phyloP scores from a whole-genome alignment of 2,888 invertebrate genomes.

The Beris morrisii region DNA sequence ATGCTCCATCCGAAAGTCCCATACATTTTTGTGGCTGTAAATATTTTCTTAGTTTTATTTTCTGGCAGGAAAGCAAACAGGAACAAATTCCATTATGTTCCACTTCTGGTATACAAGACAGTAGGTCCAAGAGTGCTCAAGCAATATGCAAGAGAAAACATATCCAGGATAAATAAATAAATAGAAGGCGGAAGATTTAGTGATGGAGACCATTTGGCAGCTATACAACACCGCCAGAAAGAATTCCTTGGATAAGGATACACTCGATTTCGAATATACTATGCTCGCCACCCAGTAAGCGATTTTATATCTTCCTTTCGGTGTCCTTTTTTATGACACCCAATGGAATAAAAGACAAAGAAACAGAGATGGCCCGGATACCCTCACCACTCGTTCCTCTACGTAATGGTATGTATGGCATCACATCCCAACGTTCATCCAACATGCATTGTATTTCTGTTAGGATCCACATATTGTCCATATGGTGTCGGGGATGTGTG shows the following conservation, averaged over 20 bases:
- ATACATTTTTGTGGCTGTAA: slow-evolving; percentile 23
- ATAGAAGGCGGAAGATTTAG: slow-evolving; percentile 23
- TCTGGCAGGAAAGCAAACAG: slow-evolving; percentile 29
- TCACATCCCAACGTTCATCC: neutral
- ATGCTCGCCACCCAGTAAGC: slow-evolving; percentile 25
- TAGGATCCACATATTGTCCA: slow-evolving; percentile 11
- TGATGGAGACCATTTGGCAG: slow-evolving; percentile 30
- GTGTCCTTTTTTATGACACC: slow-evolving; percentile 33
- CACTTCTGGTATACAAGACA: slow-evolving; percentile 9
- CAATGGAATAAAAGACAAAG: slow-evolving; percentile 30
- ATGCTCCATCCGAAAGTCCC: neutral
- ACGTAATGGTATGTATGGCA: neutral
- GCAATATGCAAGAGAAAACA: slow-evolving; percentile 27
- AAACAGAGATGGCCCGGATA: slow-evolving; percentile 23
- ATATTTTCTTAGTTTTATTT: slow-evolving; percentile 35
- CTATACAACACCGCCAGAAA: slow-evolving; percentile 6
- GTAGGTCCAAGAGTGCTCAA: slow-evolving; percentile 12
- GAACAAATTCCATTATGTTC: slow-evolving; percentile 35
- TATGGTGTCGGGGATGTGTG: slow-evolving; percentile 22
- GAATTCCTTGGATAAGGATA: neutral
- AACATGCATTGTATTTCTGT: neutral
- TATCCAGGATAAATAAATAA: slow-evolving; percentile 35
- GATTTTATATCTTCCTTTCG: slow-evolving; percentile 33
- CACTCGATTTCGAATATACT: slow-evolving; percentile 27
- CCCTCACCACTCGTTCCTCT: neutral